phyloP scores from a whole-genome alignment of 2,888 invertebrate genomes.

The Oxystoma pomonae region DNA sequence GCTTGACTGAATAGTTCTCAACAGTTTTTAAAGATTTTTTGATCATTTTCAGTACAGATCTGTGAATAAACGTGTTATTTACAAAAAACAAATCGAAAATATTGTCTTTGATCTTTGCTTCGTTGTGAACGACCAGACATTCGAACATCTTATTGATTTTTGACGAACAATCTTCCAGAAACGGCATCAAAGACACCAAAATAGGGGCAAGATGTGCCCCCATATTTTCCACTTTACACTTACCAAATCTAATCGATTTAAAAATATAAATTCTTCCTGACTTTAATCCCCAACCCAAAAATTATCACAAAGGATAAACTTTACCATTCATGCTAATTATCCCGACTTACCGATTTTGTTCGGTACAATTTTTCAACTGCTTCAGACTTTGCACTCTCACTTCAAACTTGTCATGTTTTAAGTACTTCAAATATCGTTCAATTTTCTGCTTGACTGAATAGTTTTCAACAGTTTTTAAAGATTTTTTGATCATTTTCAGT shows the following conservation, averaged over 20 bases:
- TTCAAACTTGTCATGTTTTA: slow-evolving; percentile 75
- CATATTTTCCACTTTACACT: slow-evolving; percentile 64
- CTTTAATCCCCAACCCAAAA: slow-evolving; percentile 79
- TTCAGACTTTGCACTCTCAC: slow-evolving; percentile 62
- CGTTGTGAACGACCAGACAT: slow-evolving; percentile 71
- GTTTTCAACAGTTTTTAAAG: no score
- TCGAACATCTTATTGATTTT: slow-evolving; percentile 74
- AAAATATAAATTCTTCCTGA: slow-evolving; percentile 68
- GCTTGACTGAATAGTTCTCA: slow-evolving; percentile 54
- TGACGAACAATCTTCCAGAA: slow-evolving; percentile 62
- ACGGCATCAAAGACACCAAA: slow-evolving; percentile 73
- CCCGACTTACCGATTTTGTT: neutral
- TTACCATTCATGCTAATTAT: no score
- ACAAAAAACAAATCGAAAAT: slow-evolving; percentile 80
- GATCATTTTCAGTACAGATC: neutral
- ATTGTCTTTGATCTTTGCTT: slow-evolving; percentile 59
- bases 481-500: neutral
- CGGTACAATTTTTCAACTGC: neutral
- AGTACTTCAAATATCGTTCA: slow-evolving; percentile 60
- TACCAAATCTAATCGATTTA: no score
- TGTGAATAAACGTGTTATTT: slow-evolving; percentile 39
- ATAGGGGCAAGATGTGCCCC: slow-evolving; percentile 81
- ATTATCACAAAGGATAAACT: no score
- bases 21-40: neutral
- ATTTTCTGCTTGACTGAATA: slow-evolving; percentile 59